Evolutionary conservation across 2,797 vertebrate genomes (phyloP), one percentile per base, ranked within the genome.

Genomic region (Clarias laeviceps): DNA sequence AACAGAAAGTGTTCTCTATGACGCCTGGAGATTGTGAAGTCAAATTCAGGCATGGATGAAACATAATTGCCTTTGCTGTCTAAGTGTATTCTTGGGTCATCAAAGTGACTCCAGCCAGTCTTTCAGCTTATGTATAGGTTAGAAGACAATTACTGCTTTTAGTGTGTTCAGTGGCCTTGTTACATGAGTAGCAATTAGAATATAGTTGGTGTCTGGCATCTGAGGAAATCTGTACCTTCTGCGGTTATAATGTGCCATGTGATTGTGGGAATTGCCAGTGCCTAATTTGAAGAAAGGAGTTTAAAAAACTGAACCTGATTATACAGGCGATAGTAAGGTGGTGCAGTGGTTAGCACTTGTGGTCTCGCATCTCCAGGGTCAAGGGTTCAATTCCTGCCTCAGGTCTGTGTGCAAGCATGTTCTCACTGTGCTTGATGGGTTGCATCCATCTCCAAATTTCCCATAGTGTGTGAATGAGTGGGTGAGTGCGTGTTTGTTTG

Each of bases 231-330:
- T 9, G 4, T 27, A 27, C 15, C 29, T 45, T 27, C 57, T 14
- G 22, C 17, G 22, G 6, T 79, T 80, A 2, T 18, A 3, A 40
- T 80, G 29, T 80, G 22, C 24, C 2, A 12, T 66, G 40, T 54
- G 40, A 54, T 20, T 29, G 61, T 50, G n/a, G 61, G n/a, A 80
- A 50, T 15, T 78, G 56, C 20, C 29, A 22, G 8, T 29, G 61
- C 22, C 11, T 56, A 66, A 5, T 72, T 61, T 24, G 69, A 82
- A 83, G 82, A 69, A n/a, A 14, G 22, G n/a, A 65, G 64, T 14
- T 29, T 5, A 5, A 69, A 34, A 37, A 37, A 50, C 24, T 68
- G 37, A 84, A 78, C 34, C 45, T 57, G 57, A 40, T 64, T 34
- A 27, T 27, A 45, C 12, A 62, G 50, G 3, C 14, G 50, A 54